Base-by-base conservation (phyloP, 2,888 invertebrate species). In the Athalia rosae region DNA sequence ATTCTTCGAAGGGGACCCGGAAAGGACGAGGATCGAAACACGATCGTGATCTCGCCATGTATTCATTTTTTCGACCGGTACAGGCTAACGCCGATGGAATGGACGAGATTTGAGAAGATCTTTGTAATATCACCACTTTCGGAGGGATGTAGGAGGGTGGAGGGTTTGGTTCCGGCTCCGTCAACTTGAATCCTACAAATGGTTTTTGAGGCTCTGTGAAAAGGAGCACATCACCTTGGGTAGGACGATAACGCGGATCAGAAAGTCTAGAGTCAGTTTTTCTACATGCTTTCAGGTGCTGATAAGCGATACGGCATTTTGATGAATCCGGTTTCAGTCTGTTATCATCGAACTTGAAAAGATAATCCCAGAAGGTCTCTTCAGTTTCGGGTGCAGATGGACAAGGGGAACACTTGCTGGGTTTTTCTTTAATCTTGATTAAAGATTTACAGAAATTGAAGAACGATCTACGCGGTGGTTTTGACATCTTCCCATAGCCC, bases 161-260 rank as follows among this genome's bases (percentile, higher is more conserved):
- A 28, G 79, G 59, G 63, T 69, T 80, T 3, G 83, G 81, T 58
- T 79, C 78, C 5, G 80, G 82, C 43, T 81, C 82, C 5, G 2
- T 13, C 13, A 63, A 4, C 41, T 71, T 41, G 43, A 58, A 41
- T 7, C 48, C 0, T 48, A 61, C 56, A 3, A 13, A 6, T 8
- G 69, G 59, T 71, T 74, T 77, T 0, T 61, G 63, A 0, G 59
- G 13, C 73, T 80, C 79, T 13, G 79, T 82, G 59, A 79, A 83
- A 3, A 84, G 2, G 5, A 82, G 64, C 11, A 82, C 81, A 48
- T 83, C 82, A 4, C 84, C 82, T 4, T 61, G 4, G 0, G 83
- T 85, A 0, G 11, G 7, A 6, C 76, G n/a, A 77, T 84, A 84
- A 4, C 83, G 76, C 0, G 82, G 73, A 78, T 86, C 86, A 0